Percentiles rank a stretch among this genome's conserved stretches.
Evolutionary conservation across 2,888 invertebrate species (phyloP).

Genomic region (Cyaniris semiargus): DNA sequence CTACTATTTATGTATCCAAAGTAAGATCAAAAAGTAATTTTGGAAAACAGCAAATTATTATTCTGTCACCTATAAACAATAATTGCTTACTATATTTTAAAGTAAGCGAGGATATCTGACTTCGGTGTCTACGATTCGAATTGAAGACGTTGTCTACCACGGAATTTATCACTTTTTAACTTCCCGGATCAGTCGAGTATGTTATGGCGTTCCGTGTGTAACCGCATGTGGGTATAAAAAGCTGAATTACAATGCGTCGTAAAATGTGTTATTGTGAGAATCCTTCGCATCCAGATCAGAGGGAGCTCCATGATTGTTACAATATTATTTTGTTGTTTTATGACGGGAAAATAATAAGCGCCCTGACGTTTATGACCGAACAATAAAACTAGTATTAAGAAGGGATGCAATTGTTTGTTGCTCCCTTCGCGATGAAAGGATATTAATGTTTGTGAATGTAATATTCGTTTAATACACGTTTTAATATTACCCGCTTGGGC

Average conservation of each 20-base stretch:
- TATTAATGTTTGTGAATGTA: conserved; percentile 41
- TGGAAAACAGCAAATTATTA: background rate
- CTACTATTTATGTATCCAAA: background rate
- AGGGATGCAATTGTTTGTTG: conserved; percentile 51
- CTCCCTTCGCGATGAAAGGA: conserved; percentile 39
- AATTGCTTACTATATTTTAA: background rate
- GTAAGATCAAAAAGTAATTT: background rate
- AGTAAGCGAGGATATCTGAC: background rate
- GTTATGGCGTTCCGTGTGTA: conserved; percentile 52
- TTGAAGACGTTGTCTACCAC: background rate
- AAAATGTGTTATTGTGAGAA: conserved; percentile 65
- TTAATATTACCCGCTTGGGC: conserved; percentile 15
- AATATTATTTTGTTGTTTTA: conserved; percentile 77
- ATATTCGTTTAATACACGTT: conserved; percentile 33
- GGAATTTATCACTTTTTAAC: conserved; percentile 31
- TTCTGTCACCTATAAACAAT: background rate
- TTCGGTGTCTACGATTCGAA: background rate
- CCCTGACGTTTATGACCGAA: conserved; percentile 61
- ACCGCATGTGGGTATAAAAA: conserved; percentile 59
- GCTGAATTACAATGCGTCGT: conserved; percentile 68
- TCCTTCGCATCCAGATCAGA: conserved; percentile 59
- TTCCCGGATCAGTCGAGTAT: conserved; percentile 44
- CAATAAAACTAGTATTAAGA: conserved; percentile 66
- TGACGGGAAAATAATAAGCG: conserved; percentile 75
- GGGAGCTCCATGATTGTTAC: conserved; percentile 66